A percentile compares a stretch with the other conserved stretches of the same genome.
Evolutionary conservation across 2,113 vertebrate species (phyloP).

Genomic region (Ceyx cyanopectus): DNA sequence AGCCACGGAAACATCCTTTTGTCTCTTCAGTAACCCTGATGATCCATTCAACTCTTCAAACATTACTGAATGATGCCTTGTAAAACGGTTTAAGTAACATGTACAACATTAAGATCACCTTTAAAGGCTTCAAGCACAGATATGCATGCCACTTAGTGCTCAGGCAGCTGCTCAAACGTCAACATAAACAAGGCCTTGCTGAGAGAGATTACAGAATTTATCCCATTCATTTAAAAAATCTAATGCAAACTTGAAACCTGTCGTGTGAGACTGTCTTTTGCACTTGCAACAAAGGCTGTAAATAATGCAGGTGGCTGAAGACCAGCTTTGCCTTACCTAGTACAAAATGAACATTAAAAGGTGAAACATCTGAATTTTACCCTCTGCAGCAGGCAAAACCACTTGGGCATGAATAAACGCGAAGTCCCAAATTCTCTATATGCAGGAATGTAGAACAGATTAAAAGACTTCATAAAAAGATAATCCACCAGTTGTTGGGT

Average conservation of each 20-base stretch:
- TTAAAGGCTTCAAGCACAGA: neutral
- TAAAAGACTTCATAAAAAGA: neutral
- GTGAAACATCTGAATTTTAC: neutral
- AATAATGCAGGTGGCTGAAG: neutral
- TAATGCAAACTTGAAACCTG: neutral
- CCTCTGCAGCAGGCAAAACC: neutral
- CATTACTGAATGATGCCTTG: neutral
- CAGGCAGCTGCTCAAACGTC: neutral
- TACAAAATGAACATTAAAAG: neutral
- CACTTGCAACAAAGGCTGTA: neutral
- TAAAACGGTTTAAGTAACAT: neutral
- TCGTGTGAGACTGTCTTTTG: neutral
- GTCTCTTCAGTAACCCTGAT: neutral
- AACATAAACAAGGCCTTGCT: neutral
- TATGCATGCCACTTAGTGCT: neutral
- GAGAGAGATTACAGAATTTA: neutral
- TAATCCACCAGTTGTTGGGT: neutral
- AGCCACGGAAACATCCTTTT: neutral
- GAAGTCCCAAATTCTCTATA: neutral
- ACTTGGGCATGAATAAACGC: neutral
- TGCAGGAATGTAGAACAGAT: neutral
- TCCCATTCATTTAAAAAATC: neutral
- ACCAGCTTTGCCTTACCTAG: neutral
- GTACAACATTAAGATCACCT: neutral
- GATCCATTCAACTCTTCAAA: neutral